Percentiles rank a stretch among this genome's conserved stretches.
Conservation (phyloP, 1,140 invertebrate genomes). For the Metopolophium dirhodum region DNA sequence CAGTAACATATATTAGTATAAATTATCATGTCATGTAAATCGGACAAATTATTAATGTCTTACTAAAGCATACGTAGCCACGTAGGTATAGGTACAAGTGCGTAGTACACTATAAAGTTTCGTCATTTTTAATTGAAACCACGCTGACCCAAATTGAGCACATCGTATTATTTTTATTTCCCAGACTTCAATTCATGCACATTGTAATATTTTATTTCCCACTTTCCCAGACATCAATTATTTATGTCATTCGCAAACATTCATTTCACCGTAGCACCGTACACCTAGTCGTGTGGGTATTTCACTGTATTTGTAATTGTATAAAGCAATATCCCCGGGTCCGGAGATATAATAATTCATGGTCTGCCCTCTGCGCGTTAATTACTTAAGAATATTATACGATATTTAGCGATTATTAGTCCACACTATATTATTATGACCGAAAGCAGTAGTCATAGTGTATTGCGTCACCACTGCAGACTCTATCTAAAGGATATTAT, state of each 20-base stretch:
- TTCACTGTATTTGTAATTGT: background rate
- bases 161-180: background rate
- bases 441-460: background rate
- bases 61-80: background rate
- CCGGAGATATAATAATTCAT: background rate
- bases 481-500: background rate
- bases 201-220: background rate
- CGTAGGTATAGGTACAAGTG: background rate
- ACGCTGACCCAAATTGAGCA: background rate
- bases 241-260: background rate
- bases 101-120: background rate
- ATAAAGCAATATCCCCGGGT: background rate
- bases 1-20: background rate
- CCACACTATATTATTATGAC: background rate
- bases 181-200: background rate
- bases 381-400: background rate
- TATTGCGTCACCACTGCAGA: background rate
- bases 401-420: background rate
- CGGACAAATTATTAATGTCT: background rate
- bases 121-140: conserved; percentile 1
- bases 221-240: background rate
- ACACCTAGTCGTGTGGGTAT: background rate
- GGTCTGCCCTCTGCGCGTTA: background rate
- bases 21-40: background rate
- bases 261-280: background rate